Percentiles rank a stretch among this genome's conserved stretches.
phyloP scores from a whole-genome alignment of 2,797 vertebrate species.

The Sebastes dallii region DNA sequence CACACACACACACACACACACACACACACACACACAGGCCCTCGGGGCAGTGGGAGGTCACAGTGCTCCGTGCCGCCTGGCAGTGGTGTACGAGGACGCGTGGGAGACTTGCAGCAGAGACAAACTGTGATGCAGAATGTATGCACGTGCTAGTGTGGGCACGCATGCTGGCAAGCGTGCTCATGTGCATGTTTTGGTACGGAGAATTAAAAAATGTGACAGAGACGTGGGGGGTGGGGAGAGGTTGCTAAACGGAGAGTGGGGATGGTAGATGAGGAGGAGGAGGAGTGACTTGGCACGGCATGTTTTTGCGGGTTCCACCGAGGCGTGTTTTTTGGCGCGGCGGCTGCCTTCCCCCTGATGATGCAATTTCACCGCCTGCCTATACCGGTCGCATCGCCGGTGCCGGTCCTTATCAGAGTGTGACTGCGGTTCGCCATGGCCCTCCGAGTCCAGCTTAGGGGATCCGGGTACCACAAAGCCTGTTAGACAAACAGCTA shows the following conservation, averaged over 20 bases:
- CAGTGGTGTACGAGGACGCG: slow-evolving; percentile 61
- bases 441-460: slow-evolving; percentile 44
- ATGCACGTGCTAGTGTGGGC: slow-evolving; percentile 61
- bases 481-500: slow-evolving; percentile 58
- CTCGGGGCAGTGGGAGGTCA: slow-evolving; percentile 78
- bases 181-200: slow-evolving; percentile 74
- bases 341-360: slow-evolving; percentile 58
- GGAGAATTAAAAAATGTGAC: slow-evolving; percentile 61
- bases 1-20: slow-evolving; percentile 35
- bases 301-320: slow-evolving; percentile 54
- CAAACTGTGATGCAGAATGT: slow-evolving; percentile 51
- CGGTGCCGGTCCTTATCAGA: slow-evolving; percentile 46
- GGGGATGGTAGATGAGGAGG: slow-evolving; percentile 14
- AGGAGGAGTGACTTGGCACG: slow-evolving; percentile 60
- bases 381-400: slow-evolving; percentile 36
- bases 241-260: slow-evolving; percentile 35
- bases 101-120: slow-evolving; percentile 72
- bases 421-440: slow-evolving; percentile 38
- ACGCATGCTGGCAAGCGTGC: slow-evolving; percentile 67
- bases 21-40: slow-evolving; percentile 39
- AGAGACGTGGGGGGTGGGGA: slow-evolving; percentile 29
- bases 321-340: slow-evolving; percentile 63
- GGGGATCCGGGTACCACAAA: slow-evolving; percentile 57
- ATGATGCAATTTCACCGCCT: slow-evolving; percentile 72
- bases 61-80: slow-evolving; percentile 66